Evolutionary conservation across 1,140 invertebrate species (phyloP).

Genomic region (Charaxes varanes): DNA sequence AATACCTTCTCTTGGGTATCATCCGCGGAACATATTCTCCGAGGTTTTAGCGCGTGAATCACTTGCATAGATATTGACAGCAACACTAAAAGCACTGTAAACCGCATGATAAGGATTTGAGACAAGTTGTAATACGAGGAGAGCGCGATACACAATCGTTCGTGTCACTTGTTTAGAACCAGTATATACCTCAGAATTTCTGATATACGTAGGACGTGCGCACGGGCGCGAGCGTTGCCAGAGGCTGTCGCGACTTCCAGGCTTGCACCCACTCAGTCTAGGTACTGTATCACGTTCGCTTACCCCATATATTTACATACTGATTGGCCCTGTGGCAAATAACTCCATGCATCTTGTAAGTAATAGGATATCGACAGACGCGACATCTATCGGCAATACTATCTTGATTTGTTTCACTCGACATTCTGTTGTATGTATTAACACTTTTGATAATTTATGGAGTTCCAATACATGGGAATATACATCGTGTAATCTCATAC

Average conservation of each 20-base stretch:
- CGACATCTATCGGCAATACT: slow-evolving; percentile 37
- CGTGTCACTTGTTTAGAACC: slow-evolving; percentile 12
- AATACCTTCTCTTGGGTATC: slow-evolving; percentile 35
- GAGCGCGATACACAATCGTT: slow-evolving; percentile 2
- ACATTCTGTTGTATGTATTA: too few relatives aligned
- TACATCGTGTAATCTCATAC: too few relatives aligned
- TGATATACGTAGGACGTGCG: slow-evolving; percentile 47
- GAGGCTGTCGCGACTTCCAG: slow-evolving; percentile 43
- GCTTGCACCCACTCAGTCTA: slow-evolving; percentile 53
- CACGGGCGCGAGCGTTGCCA: slow-evolving; percentile 45
- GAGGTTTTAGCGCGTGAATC: slow-evolving; percentile 11
- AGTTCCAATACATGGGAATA: too few relatives aligned
- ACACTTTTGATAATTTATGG: too few relatives aligned
- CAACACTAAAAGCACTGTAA: slow-evolving; percentile 21
- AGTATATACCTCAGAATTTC: too few relatives aligned
- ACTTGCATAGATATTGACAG: slow-evolving; percentile 18
- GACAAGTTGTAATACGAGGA: slow-evolving; percentile 3
- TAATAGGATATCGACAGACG: slow-evolving; percentile 40
- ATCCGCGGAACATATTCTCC: slow-evolving; percentile 24
- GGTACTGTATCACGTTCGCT: slow-evolving; percentile 66
- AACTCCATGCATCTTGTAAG: slow-evolving; percentile 44
- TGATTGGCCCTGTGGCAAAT: slow-evolving; percentile 52
- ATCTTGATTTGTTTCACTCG: slow-evolving; percentile 54
- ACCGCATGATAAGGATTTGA: slow-evolving; percentile 24
- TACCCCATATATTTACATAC: slow-evolving; percentile 64